Conservation (phyloP, 2,113 vertebrate species). For the Mustela lutreola region DNA sequence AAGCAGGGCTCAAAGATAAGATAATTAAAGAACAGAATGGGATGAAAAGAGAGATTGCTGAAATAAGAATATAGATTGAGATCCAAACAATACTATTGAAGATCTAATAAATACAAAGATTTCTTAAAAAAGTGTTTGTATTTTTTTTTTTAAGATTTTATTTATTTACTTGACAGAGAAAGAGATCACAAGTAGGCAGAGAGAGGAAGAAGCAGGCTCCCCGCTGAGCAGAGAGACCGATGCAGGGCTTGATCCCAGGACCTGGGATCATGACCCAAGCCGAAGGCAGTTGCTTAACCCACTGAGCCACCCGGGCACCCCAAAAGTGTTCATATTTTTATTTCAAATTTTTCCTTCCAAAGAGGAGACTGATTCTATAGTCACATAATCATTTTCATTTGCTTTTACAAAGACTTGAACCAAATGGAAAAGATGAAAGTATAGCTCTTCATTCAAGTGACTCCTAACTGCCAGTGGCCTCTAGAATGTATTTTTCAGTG, state of each 20-base stretch:
- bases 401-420: slow-evolving; percentile 38
- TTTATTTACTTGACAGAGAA: too few species aligned
- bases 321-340: not conserved
- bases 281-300: too few species aligned
- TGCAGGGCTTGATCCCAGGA: too few species aligned
- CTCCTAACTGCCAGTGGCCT: not conserved
- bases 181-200: too few species aligned
- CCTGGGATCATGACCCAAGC: too few species aligned
- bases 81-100: not conserved
- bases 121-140: not conserved
- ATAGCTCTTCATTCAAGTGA: not conserved
- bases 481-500: slow-evolving; percentile 27
- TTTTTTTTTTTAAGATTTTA: not conserved
- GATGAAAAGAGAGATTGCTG: not conserved
- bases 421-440: not conserved
- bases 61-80: slow-evolving; percentile 6
- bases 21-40: not conserved
- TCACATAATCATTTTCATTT: slow-evolving; percentile 47
- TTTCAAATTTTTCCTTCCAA: slow-evolving; percentile 9
- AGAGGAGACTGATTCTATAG: not conserved
- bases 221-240: too few species aligned
- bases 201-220: too few species aligned
- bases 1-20: not conserved
- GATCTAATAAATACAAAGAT: not conserved
- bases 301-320: too few species aligned